These are phyloP conservation scores for Elysia crispata DNA, from an alignment of 2,888 invertebrate species.

Conservation along the genomic window DNA sequence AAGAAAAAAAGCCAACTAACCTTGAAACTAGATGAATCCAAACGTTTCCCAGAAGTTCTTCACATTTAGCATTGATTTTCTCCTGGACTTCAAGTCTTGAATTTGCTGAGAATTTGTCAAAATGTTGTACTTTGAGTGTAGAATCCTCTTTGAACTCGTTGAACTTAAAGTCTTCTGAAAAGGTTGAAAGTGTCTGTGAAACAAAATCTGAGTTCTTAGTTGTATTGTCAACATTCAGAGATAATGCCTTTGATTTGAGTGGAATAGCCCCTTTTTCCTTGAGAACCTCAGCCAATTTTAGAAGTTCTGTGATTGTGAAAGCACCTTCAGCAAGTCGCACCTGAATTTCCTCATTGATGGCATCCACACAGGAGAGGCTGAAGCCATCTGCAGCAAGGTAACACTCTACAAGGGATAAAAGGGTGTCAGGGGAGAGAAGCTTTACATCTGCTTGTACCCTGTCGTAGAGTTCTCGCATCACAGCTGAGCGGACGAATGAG, in stretches of 20 bases:
- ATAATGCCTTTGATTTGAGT: background rate
- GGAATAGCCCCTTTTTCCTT: background rate
- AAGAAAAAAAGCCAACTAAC: background rate
- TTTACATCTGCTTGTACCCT: conserved; percentile 73
- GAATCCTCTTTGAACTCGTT: background rate
- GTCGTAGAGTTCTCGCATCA: conserved; percentile 79
- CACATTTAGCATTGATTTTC: conserved; percentile 14
- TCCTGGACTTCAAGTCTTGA: conserved; percentile 6
- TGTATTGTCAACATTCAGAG: background rate
- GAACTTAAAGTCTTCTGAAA: conserved; percentile 6
- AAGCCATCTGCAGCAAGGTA: conserved; percentile 56
- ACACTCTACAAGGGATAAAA: conserved; percentile 58
- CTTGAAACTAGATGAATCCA: conserved; percentile 44
- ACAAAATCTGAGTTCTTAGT: conserved; percentile 6
- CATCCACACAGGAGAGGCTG: conserved; percentile 59
- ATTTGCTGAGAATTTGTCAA: conserved; percentile 37
- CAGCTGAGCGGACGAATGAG: conserved; percentile 77
- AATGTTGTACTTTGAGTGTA: background rate
- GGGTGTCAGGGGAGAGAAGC: conserved; percentile 54
- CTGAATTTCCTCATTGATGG: conserved; percentile 83
- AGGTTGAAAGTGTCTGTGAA: conserved; percentile 33
- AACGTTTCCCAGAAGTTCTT: conserved; percentile 23
- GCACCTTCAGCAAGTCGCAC: conserved; percentile 82
- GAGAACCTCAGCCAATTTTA: conserved; percentile 81
- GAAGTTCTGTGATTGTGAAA: conserved; percentile 81